Evolutionary conservation across 2,797 vertebrate species (phyloP).

Genomic region (Hypotaenidia philippensis): DNA sequence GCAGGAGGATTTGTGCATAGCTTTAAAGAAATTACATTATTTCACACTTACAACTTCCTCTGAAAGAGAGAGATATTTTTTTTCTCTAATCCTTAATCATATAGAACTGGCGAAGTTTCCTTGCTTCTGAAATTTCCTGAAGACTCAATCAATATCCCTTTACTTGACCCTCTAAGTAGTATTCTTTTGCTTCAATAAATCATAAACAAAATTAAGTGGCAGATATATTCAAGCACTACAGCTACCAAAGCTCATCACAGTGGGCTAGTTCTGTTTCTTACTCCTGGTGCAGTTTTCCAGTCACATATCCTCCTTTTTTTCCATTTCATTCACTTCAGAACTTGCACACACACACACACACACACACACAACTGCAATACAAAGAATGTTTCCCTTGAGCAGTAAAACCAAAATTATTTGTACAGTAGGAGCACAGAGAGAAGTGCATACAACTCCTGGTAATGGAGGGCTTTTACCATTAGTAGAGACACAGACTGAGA

Average conservation of each 20-base stretch:
- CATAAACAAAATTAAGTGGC: neutral
- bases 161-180: neutral
- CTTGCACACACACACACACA: neutral
- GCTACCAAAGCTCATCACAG: neutral
- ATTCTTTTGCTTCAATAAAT: neutral
- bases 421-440: rapidly evolving
- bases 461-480: neutral
- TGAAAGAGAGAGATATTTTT: neutral
- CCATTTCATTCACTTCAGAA: neutral
- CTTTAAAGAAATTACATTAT: neutral
- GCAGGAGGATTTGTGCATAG: neutral
- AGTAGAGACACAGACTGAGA: neutral
- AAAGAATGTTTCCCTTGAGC: neutral
- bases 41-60: neutral
- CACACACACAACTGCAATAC: neutral
- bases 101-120: neutral
- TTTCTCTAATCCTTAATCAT: neutral
- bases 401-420: neutral
- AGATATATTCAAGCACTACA: neutral
- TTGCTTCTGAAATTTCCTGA: neutral
- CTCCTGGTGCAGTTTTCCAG: neutral
- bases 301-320: neutral
- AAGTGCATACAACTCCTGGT: neutral
- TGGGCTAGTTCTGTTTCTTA: neutral
- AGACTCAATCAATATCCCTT: neutral